Percentiles rank a stretch among this genome's conserved stretches.
These are phyloP conservation scores for Acridotheres tristis DNA, from an alignment of 2,797 vertebrate genomes.

Conservation along the genomic window DNA sequence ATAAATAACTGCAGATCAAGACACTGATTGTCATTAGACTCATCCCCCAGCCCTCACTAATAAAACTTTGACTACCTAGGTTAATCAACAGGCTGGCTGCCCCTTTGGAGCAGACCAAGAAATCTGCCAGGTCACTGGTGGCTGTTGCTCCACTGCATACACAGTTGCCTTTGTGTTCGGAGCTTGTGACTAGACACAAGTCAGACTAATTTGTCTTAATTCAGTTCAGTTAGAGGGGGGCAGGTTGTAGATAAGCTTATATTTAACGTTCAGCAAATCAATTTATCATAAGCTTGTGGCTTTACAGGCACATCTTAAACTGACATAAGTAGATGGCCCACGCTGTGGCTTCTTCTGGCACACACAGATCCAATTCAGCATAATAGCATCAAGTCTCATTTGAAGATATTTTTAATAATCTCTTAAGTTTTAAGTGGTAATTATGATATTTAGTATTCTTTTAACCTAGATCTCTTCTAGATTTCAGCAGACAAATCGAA, in stretches of 20 bases:
- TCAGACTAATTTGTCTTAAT: constrained; percentile 45
- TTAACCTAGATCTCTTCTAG: neutral
- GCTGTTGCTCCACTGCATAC: neutral
- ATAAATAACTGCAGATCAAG: neutral
- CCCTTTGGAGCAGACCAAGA: neutral
- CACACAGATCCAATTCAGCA: neutral
- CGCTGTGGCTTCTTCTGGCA: neutral
- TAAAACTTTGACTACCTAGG: neutral
- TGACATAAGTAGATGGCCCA: neutral
- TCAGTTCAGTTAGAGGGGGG: neutral
- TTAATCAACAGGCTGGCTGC: neutral
- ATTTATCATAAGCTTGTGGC: neutral
- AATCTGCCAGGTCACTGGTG: neutral
- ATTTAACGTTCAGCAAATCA: constrained; percentile 25
- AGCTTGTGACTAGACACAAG: neutral
- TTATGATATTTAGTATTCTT: neutral
- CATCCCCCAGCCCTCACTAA: neutral
- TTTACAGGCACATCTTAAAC: neutral
- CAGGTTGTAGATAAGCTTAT: neutral
- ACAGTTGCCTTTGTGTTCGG: neutral
- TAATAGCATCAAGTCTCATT: neutral
- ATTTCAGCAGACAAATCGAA: neutral
- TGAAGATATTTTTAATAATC: neutral
- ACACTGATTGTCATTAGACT: neutral
- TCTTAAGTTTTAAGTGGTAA: neutral